Evolutionary conservation across 2,888 invertebrate genomes (phyloP), one percentile per base, ranked within the genome.

Genomic region (Nineta flava): DNA sequence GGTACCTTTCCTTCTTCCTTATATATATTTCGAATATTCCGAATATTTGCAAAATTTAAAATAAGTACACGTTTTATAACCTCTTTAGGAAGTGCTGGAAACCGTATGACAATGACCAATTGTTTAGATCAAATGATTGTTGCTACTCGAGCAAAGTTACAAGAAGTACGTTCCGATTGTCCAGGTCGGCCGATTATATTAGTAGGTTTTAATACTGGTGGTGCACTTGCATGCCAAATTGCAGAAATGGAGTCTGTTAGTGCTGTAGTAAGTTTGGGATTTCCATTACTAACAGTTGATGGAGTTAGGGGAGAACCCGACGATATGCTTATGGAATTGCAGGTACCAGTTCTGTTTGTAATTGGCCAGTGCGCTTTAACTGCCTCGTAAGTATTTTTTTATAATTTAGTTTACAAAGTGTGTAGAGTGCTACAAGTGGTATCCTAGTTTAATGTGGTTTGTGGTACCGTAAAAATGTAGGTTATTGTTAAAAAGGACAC

Each of bases 171-270:
- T 58, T 69, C 69, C 4, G 81, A 81, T 55, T 78, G 75, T 61
- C 77, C 81, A 3, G 76, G 75, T 42, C 73, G 81, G 53, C 81
- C 82, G 40, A 76, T 90, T 19, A 75, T 87, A 51, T 66, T 88
- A n/a, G 68, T 86, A 50, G 88, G 88, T 9, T 82, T 85, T 62
- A 81, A 83, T 60, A 75, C 81, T 32, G 86, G 85, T n/a, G 76
- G 84, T 13, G 72, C 83, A 0, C 66, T 87, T 40, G 85, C 87
- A 2, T 72, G 82, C 57, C 85, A 86, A 69, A 76, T 84, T 3
- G 79, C 84, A 1, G 72, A 83, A 60, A 70, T 81, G 49, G 85
- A 87, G 60, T 71, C 73, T 46, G 79, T 87, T 9, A 73, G 78
- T 17, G 83, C 84, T 47, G 79, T 86, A 2, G 72, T 88, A 16